A percentile compares a stretch with the other conserved stretches of the same genome.
Evolutionary conservation across 2,797 vertebrate species (phyloP).

Genomic region (Decapterus maruadsi): DNA sequence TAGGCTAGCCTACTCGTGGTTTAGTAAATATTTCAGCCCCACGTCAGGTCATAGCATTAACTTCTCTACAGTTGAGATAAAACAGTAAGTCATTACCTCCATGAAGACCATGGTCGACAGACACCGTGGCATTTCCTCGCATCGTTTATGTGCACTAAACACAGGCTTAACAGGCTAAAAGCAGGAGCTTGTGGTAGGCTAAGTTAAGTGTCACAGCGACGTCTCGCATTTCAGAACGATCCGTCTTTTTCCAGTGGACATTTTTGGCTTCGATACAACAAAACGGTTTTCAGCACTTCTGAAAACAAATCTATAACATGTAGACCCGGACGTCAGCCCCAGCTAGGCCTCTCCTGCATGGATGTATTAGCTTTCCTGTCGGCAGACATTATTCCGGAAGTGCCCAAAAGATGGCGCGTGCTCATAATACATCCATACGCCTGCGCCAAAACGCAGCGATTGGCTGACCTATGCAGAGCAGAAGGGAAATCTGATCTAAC

Average conservation of each 20-base stretch:
- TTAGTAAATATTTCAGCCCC: not conserved
- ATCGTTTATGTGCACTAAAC: too few species aligned
- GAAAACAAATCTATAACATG: not conserved
- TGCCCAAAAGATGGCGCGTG: not conserved
- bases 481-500: too few species aligned
- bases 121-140: not conserved
- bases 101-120: not conserved
- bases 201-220: too few species aligned
- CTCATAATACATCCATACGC: too few species aligned
- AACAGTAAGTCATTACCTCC: not conserved
- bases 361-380: too few species aligned
- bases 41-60: not conserved
- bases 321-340: too few species aligned
- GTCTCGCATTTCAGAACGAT: too few species aligned
- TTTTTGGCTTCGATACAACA: not conserved
- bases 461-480: too few species aligned
- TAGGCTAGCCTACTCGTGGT: too few species aligned
- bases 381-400: not conserved
- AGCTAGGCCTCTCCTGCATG: too few species aligned
- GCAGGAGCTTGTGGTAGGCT: too few species aligned
- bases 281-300: not conserved
- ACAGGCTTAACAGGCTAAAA: not conserved
- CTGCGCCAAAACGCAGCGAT: not conserved
- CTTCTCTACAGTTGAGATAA: not conserved
- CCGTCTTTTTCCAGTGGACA: not conserved